A percentile compares a stretch with the other conserved stretches of the same genome.
These are phyloP conservation scores for Yponomeuta malinellus DNA, from an alignment of 2,888 invertebrate genomes.

Conservation along the genomic window DNA sequence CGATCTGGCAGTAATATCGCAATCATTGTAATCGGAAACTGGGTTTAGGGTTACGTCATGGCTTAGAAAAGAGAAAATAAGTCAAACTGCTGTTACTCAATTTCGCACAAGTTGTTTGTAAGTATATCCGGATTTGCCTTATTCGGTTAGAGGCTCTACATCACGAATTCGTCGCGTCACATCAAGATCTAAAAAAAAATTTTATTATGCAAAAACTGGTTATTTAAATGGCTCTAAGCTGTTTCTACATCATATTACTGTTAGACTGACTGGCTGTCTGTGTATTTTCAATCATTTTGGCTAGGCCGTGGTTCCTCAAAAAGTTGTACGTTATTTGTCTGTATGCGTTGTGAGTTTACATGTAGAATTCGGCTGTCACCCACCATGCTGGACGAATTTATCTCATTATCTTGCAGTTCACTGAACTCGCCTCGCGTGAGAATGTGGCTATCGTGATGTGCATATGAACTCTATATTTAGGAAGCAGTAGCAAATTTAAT, in stretches of 20 bases:
- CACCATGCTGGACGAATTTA: neutral
- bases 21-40: neutral
- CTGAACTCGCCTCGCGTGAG: neutral
- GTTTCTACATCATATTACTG: neutral
- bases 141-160: neutral
- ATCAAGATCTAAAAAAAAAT: neutral
- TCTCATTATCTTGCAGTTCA: neutral
- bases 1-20: neutral
- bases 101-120: neutral
- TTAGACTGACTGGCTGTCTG: too few relatives aligned
- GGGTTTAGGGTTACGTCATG: neutral
- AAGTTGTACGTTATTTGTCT: neutral
- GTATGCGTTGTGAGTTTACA: neutral
- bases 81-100: neutral
- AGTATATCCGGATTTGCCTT: neutral
- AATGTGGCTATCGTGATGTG: neutral
- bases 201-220: slow-evolving; percentile 1
- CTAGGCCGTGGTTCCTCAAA: too few relatives aligned
- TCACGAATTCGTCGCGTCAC: neutral
- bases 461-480: neutral
- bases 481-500: neutral
- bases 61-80: neutral
- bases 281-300: too few relatives aligned
- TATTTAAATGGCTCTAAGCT: neutral
- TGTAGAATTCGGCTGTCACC: neutral